A percentile compares a stretch with the other conserved stretches of the same genome.
Conservation (phyloP, 2,113 vertebrate species). For the Rhineura floridana region DNA sequence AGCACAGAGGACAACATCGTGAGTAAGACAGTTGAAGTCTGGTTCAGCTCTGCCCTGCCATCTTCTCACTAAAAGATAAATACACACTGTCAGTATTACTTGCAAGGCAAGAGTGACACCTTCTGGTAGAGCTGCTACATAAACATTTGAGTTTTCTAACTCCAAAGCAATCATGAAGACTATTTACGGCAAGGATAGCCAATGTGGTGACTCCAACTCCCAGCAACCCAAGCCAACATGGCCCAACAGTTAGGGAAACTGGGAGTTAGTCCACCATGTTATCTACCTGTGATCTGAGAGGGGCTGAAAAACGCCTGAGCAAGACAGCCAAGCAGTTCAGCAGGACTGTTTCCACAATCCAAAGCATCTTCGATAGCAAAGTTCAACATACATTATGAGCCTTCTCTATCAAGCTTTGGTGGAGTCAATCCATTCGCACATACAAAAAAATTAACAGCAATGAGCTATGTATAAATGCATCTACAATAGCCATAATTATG, state of each 20-base stretch:
- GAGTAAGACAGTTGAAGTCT: background rate
- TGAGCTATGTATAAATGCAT: background rate
- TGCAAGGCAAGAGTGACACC: conserved; percentile 73
- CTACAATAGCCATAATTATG: background rate
- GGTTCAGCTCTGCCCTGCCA: background rate
- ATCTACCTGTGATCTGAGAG: too few relatives aligned
- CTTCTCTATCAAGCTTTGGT: background rate
- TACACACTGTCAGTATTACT: background rate
- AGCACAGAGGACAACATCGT: conserved; percentile 5
- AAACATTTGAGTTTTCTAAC: background rate
- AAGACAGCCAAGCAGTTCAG: background rate
- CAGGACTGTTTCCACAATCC: background rate
- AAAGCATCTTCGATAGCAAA: background rate
- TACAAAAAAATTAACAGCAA: background rate
- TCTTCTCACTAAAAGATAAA: rapidly evolving
- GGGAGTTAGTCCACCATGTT: too few relatives aligned
- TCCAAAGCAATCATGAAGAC: background rate
- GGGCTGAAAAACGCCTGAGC: too few relatives aligned
- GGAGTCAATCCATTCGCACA: too few relatives aligned
- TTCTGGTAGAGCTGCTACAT: conserved; percentile 54
- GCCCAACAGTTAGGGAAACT: too few relatives aligned
- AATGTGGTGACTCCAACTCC: background rate
- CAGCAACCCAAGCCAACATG: too few relatives aligned
- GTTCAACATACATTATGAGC: background rate
- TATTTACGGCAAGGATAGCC: background rate